phyloP scores from a whole-genome alignment of 2,797 vertebrate genomes.

The Hybognathus amarus region DNA sequence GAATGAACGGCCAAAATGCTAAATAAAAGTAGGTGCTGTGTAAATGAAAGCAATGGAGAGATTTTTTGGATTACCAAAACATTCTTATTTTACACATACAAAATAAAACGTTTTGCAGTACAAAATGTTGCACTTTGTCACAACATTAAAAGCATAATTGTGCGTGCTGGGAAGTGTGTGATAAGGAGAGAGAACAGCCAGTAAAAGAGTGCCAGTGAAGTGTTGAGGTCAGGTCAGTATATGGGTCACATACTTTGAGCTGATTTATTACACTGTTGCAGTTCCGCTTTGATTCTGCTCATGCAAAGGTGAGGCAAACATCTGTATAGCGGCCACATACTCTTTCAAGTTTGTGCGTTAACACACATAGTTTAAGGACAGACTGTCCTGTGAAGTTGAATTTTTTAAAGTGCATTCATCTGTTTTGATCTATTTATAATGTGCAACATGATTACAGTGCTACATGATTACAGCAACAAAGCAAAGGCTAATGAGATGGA shows the following conservation, averaged over 20 bases:
- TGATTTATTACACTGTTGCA: slow-evolving; percentile 14
- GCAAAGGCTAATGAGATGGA: slow-evolving; percentile 18
- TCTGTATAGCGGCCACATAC: not conserved
- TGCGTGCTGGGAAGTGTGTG: not conserved
- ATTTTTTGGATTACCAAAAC: not conserved
- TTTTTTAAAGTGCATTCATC: not conserved
- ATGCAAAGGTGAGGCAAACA: not conserved
- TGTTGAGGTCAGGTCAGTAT: slow-evolving; percentile 22
- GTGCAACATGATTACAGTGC: not conserved
- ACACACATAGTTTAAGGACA: not conserved
- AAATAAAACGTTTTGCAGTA: not conserved
- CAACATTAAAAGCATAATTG: not conserved
- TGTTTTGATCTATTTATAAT: slow-evolving; percentile 20
- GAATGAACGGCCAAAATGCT: not conserved
- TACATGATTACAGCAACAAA: slow-evolving; percentile 31
- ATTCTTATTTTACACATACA: not conserved
- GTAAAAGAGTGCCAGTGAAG: not conserved
- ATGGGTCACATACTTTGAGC: slow-evolving; percentile 1
- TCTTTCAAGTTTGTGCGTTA: not conserved
- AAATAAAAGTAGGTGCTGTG: not conserved
- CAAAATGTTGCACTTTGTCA: not conserved
- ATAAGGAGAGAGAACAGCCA: not conserved
- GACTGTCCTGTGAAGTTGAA: not conserved
- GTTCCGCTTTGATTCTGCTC: slow-evolving; percentile 19
- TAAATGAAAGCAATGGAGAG: not conserved